phyloP scores from a whole-genome alignment of 30 jellyfish, hydroid and myxozoan species.

The Calvadosia cruxmelitensis region DNA sequence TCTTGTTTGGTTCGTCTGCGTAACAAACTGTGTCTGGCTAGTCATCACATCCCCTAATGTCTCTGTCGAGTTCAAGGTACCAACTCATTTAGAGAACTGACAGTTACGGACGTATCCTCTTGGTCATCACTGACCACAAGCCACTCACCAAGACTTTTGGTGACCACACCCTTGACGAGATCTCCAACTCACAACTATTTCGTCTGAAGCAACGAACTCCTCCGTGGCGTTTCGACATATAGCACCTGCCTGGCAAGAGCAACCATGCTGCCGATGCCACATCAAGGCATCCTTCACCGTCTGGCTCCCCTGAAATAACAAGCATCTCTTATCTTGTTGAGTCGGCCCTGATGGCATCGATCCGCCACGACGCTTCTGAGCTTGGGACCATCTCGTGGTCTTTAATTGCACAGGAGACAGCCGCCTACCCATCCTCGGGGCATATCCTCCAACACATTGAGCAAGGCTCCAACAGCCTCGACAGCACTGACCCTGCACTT shows the following conservation, averaged over 20 bases:
- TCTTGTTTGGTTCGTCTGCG: no score
- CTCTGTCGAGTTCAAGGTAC: no score
- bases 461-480: no score
- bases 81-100: no score
- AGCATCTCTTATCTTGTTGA: neutral
- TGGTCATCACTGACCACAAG: constrained; percentile 1
- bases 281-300: neutral
- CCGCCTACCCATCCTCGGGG: no score
- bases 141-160: neutral
- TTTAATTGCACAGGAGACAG: neutral
- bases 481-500: no score
- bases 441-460: no score
- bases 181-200: neutral
- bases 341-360: neutral
- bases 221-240: neutral
- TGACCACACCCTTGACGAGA: constrained; percentile 4
- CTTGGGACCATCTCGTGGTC: constrained; percentile 1
- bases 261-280: neutral
- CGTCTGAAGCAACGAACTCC: neutral
- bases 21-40: no score
- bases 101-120: no score
- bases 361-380: no score
- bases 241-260: neutral
- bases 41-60: no score
- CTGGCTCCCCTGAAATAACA: neutral